These are phyloP conservation scores for Crocidura indochinensis DNA, from an alignment of 2,797 vertebrate genomes.

Conservation along the genomic window DNA sequence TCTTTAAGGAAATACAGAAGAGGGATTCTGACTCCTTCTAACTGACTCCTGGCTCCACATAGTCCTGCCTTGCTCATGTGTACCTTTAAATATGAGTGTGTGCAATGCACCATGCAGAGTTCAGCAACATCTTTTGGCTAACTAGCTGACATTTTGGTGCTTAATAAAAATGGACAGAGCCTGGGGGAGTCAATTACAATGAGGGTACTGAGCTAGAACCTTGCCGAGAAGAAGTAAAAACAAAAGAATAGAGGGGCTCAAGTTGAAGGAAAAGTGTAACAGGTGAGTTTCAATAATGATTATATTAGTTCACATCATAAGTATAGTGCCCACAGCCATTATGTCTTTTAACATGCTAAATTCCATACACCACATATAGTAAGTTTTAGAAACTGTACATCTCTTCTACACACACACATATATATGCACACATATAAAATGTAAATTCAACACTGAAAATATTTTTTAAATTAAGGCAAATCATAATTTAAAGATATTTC, in stretches of 20 bases:
- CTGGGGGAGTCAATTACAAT: slow-evolving; percentile 79
- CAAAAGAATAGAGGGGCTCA: slow-evolving; percentile 62
- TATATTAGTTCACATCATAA: slow-evolving; percentile 12
- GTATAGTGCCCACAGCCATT: not conserved
- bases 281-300: slow-evolving; percentile 3
- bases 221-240: slow-evolving; percentile 57
- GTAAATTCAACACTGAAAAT: slow-evolving; percentile 8
- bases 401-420: not conserved
- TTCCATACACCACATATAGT: not conserved
- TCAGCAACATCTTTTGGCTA: slow-evolving; percentile 80
- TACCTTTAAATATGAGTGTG: slow-evolving; percentile 73
- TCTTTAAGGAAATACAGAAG: not conserved
- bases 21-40: not conserved
- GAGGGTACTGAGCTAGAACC: slow-evolving; percentile 78
- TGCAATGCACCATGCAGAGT: slow-evolving; percentile 53
- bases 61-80: slow-evolving; percentile 26
- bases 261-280: slow-evolving; percentile 66
- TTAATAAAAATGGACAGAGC: slow-evolving; percentile 84
- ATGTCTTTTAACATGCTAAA: not conserved
- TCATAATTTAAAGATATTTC: slow-evolving; percentile 1
- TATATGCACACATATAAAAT: not conserved
- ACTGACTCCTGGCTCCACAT: slow-evolving; percentile 1
- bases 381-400: not conserved
- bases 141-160: slow-evolving; percentile 81
- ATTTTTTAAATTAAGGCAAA: slow-evolving; percentile 52